phyloP scores from a whole-genome alignment of 2,797 vertebrate species.

The Huso huso region DNA sequence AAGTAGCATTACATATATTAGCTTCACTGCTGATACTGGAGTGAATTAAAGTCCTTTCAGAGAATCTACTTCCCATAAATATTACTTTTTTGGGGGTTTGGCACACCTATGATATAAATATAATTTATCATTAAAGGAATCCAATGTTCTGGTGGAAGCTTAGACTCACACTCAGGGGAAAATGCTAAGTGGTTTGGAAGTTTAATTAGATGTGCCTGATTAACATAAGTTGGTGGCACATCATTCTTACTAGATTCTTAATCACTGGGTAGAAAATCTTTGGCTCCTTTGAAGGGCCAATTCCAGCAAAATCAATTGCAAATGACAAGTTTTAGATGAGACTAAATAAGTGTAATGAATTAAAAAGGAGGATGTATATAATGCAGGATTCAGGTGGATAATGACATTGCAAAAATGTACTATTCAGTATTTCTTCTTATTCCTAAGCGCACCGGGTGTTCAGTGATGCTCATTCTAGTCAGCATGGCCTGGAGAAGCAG shows the following conservation, averaged over 20 bases:
- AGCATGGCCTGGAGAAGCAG: not conserved
- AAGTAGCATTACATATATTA: no score
- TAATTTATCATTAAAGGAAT: no score
- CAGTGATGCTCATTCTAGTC: not conserved
- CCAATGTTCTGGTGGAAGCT: not conserved
- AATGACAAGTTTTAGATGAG: slow-evolving; percentile 54
- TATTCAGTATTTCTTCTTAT: slow-evolving; percentile 36
- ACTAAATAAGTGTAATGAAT: slow-evolving; percentile 57
- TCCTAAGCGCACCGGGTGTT: not conserved
- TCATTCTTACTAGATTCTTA: slow-evolving; percentile 37
- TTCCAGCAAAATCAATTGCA: slow-evolving; percentile 59
- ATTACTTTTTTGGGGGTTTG: no score
- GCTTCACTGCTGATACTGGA: no score
- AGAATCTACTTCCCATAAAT: no score
- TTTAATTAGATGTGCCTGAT: slow-evolving; percentile 42
- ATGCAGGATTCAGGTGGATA: slow-evolving; percentile 51
- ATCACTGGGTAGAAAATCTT: slow-evolving; percentile 58
- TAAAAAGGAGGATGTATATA: slow-evolving; percentile 62
- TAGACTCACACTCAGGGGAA: slow-evolving; percentile 27
- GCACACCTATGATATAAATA: no score
- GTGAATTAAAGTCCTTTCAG: no score
- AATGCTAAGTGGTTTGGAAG: slow-evolving; percentile 34
- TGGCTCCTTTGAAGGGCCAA: slow-evolving; percentile 53
- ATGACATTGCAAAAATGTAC: slow-evolving; percentile 33
- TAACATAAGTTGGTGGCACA: slow-evolving; percentile 31